A percentile compares a stretch with the other conserved stretches of the same genome.
These are phyloP conservation scores for Malthinus flaveolus DNA, from an alignment of 2,888 invertebrate species.

Conservation along the genomic window DNA sequence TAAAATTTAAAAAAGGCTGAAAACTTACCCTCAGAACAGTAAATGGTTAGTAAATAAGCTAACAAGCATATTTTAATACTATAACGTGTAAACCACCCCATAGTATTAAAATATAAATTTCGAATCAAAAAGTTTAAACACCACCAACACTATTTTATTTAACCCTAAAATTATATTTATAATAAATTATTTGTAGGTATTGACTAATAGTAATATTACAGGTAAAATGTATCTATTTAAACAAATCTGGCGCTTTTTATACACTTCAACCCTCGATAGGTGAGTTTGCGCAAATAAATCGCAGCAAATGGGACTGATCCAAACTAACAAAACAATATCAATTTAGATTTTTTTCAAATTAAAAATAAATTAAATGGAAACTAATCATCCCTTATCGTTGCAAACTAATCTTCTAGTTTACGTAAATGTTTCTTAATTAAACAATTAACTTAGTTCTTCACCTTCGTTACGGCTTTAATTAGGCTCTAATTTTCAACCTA, in stretches of 20 bases:
- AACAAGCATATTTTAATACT: neutral
- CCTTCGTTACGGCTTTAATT: neutral
- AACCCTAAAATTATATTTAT: neutral
- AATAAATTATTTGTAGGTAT: neutral
- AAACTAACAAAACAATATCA: slow-evolving; percentile 1
- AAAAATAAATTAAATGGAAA: neutral
- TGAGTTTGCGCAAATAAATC: slow-evolving; percentile 20
- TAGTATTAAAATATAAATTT: neutral
- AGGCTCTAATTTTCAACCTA: neutral
- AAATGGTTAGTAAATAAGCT: neutral
- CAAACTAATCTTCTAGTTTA: neutral
- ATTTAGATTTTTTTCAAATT: slow-evolving; percentile 17
- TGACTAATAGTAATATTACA: slow-evolving; percentile 1
- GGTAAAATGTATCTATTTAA: slow-evolving; percentile 8
- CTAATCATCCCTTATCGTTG: neutral
- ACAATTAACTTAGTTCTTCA: neutral
- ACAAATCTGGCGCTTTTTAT: slow-evolving; percentile 25
- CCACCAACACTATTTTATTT: neutral
- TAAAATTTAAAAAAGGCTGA: neutral
- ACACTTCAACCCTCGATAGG: slow-evolving; percentile 18
- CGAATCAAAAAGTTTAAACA: neutral
- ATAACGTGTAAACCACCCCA: neutral
- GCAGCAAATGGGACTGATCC: neutral
- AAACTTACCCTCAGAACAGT: slow-evolving; percentile 3
- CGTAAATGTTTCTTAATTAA: neutral